Conservation (phyloP, 1,140 invertebrate genomes). For the Lethocerus indicus region DNA sequence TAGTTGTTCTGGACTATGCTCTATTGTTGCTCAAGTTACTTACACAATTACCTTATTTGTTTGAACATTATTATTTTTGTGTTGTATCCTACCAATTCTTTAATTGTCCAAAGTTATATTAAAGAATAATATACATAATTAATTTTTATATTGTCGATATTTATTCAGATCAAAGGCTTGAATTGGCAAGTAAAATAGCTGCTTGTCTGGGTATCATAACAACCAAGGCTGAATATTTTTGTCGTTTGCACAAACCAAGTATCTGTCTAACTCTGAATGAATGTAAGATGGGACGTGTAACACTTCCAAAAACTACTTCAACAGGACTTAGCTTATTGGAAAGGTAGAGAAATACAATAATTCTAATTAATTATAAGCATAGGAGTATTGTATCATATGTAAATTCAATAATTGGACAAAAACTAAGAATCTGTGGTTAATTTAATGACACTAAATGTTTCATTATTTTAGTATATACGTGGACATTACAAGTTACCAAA, state of each 20-base stretch:
- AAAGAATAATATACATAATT: not conserved
- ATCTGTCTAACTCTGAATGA: slow-evolving; percentile 32
- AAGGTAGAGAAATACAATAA: no score
- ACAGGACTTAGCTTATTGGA: slow-evolving; percentile 1
- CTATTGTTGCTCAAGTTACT: not conserved
- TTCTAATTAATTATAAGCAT: no score
- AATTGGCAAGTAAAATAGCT: slow-evolving; percentile 54
- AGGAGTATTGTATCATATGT: no score
- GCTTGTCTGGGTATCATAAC: slow-evolving; percentile 67
- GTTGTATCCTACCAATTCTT: not conserved
- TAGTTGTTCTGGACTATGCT: not conserved
- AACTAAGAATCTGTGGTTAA: no score
- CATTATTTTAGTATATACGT: no score
- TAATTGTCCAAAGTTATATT: not conserved
- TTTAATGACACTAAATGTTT: no score
- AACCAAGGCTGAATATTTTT: slow-evolving; percentile 68
- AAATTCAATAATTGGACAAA: not conserved
- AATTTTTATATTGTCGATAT: not conserved
- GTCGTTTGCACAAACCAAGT: slow-evolving; percentile 57
- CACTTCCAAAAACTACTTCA: not conserved
- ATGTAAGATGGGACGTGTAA: slow-evolving; percentile 35
- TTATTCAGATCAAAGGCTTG: slow-evolving; percentile 34
- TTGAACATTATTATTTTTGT: not conserved
- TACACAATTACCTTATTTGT: not conserved
- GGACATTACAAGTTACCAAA: no score